These are phyloP conservation scores for Sylvilagus floridanus DNA, from an alignment of 2,797 vertebrate genomes.

Conservation along the genomic window DNA sequence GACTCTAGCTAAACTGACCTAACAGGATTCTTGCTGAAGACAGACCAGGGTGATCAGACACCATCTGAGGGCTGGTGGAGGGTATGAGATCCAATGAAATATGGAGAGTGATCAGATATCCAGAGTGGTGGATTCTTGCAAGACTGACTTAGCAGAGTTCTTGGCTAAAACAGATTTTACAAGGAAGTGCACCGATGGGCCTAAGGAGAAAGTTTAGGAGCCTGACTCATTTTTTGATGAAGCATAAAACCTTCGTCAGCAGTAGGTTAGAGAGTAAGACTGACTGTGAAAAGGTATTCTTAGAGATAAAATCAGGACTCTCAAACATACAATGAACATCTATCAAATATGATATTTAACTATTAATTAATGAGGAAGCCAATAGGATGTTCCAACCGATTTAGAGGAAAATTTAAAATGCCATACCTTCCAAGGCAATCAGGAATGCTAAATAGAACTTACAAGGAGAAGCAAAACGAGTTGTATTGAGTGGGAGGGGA, in stretches of 20 bases:
- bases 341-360: background rate
- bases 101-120: background rate
- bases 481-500: background rate
- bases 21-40: background rate
- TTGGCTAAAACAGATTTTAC: background rate
- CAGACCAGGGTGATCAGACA: background rate
- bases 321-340: background rate
- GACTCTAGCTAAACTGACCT: background rate
- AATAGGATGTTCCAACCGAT: background rate
- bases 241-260: background rate
- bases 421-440: background rate
- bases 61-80: background rate
- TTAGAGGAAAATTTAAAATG: conserved; percentile 13
- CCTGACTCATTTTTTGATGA: background rate
- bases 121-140: background rate
- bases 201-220: background rate
- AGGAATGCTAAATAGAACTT: background rate
- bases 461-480: background rate
- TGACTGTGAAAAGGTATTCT: background rate
- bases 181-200: background rate
- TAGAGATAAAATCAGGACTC: background rate
- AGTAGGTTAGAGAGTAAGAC: background rate
- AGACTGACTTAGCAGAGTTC: background rate
- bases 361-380: background rate
- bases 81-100: background rate